Conservation (phyloP, 2,888 invertebrate species). For the Listrodromus nycthemerus region DNA sequence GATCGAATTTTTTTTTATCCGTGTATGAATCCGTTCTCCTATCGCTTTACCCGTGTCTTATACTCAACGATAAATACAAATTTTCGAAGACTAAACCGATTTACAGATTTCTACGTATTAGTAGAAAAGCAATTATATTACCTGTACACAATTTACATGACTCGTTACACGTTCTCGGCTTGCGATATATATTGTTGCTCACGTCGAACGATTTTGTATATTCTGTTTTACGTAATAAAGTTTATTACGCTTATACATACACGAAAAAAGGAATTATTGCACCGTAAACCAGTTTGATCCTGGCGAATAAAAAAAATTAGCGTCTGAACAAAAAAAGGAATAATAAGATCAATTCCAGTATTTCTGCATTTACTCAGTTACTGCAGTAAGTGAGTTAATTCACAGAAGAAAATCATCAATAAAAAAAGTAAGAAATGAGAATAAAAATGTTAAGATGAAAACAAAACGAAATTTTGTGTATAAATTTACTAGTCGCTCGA, state of each 20-base stretch:
- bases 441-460: no score
- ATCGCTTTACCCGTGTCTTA: not conserved
- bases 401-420: no score
- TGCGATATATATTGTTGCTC: constrained; percentile 4
- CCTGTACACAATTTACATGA: constrained; percentile 7
- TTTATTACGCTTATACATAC: constrained; percentile 1
- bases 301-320: not conserved
- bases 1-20: not conserved
- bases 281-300: not conserved
- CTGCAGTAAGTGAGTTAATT: no score
- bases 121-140: not conserved
- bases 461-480: no score
- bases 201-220: not conserved
- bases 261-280: not conserved
- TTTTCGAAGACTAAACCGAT: not conserved
- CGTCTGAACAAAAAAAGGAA: not conserved
- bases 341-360: not conserved
- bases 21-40: not conserved
- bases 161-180: not conserved
- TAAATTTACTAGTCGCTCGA: no score
- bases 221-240: constrained; percentile 16
- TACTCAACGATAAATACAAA: not conserved
- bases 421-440: no score
- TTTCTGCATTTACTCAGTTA: no score
- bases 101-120: constrained; percentile 6